These are phyloP conservation scores for Podarcis cretensis DNA, from an alignment of 2,113 vertebrate species.

Conservation along the genomic window DNA sequence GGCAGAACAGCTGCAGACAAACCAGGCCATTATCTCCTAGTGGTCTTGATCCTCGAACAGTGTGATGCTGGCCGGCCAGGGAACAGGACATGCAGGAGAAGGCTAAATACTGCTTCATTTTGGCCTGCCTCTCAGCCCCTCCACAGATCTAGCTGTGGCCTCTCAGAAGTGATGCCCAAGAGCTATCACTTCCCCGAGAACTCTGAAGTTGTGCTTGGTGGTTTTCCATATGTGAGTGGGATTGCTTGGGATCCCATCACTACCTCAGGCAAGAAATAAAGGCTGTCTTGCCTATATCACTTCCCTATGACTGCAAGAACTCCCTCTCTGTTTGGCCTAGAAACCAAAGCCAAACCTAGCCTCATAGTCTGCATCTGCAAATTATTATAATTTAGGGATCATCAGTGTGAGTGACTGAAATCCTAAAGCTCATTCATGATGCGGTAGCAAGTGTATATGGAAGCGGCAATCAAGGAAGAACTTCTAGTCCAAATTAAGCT, in stretches of 20 bases:
- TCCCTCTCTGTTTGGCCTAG: not conserved
- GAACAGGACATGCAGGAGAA: not conserved
- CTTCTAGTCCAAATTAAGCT: not conserved
- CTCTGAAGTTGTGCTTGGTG: not conserved
- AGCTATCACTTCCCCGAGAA: not conserved
- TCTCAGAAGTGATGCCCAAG: not conserved
- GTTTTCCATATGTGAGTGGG: not conserved
- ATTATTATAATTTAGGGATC: not conserved
- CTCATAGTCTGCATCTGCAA: no score
- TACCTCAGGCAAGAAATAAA: not conserved
- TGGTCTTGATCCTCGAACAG: no score
- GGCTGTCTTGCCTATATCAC: not conserved
- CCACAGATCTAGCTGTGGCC: not conserved
- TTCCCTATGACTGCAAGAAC: not conserved
- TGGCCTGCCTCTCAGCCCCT: not conserved
- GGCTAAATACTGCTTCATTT: not conserved
- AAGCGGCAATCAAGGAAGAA: not conserved
- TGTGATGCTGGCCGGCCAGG: not conserved
- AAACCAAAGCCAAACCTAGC: not conserved
- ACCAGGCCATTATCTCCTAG: not conserved
- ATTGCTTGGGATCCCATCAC: not conserved
- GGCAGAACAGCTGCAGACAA: not conserved
- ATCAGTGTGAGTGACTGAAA: not conserved
- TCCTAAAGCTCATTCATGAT: not conserved
- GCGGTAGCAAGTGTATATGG: not conserved